A percentile compares a stretch with the other conserved stretches of the same genome.
Evolutionary conservation across 2,888 invertebrate species (phyloP).

Genomic region (Megaustenia siamemsis): DNA sequence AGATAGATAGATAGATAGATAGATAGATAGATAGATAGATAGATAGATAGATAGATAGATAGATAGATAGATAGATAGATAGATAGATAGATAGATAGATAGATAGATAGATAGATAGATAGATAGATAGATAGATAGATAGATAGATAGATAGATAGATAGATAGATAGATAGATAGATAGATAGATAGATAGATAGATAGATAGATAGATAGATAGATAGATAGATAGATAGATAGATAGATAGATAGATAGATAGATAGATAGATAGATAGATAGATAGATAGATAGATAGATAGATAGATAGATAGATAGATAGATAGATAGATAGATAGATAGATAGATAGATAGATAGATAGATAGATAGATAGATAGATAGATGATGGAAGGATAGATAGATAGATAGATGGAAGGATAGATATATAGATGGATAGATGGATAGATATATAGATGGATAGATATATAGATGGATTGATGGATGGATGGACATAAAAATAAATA

Average conservation of each 20-base stretch:
- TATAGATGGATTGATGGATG: too few species aligned
- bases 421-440: too few species aligned
- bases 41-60: neutral
- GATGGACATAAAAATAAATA: too few species aligned
- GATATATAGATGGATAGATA: too few species aligned
- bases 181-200: neutral
- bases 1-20: neutral
- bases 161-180: neutral
- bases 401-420: too few species aligned
- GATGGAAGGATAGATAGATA: neutral
- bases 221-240: slow-evolving; percentile 5
- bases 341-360: neutral
- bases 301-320: neutral
- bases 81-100: slow-evolving; percentile 9
- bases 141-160: neutral
- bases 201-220: neutral
- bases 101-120: slow-evolving; percentile 9
- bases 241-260: slow-evolving; percentile 30
- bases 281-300: slow-evolving; percentile 6
- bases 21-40: neutral
- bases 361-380: neutral
- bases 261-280: slow-evolving; percentile 31
- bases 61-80: neutral
- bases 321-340: neutral
- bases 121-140: slow-evolving; percentile 9